Evolutionary conservation across 2,113 vertebrate genomes (phyloP).

Genomic region (Colius striatus): DNA sequence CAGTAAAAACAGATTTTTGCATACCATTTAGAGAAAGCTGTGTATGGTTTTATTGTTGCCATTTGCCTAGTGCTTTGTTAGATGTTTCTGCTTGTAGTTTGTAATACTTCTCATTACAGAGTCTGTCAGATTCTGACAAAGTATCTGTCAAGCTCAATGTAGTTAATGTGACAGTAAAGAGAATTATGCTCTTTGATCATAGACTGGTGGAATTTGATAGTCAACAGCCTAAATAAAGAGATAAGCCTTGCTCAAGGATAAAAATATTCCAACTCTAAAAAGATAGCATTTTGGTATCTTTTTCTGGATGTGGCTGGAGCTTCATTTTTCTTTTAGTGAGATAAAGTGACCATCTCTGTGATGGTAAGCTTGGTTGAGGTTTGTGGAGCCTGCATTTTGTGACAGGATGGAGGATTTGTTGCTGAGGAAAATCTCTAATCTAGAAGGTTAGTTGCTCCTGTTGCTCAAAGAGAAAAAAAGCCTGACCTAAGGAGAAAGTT

Average conservation of each 20-base stretch:
- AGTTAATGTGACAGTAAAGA: background rate
- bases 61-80: background rate
- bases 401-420: background rate
- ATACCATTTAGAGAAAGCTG: background rate
- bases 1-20: background rate
- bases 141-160: background rate
- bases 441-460: background rate
- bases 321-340: background rate
- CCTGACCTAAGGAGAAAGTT: background rate
- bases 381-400: background rate
- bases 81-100: background rate
- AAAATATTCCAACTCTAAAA: fast-evolving
- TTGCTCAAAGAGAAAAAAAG: background rate
- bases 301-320: background rate
- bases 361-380: background rate
- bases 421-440: background rate
- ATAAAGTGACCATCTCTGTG: background rate
- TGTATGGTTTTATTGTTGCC: background rate
- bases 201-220: background rate
- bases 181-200: background rate
- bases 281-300: background rate
- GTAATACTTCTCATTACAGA: background rate
- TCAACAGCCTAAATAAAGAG: background rate
- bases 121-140: background rate
- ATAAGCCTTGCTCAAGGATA: background rate